These are phyloP conservation scores for Volucella inanis DNA, from an alignment of 2,888 invertebrate species.

Conservation along the genomic window DNA sequence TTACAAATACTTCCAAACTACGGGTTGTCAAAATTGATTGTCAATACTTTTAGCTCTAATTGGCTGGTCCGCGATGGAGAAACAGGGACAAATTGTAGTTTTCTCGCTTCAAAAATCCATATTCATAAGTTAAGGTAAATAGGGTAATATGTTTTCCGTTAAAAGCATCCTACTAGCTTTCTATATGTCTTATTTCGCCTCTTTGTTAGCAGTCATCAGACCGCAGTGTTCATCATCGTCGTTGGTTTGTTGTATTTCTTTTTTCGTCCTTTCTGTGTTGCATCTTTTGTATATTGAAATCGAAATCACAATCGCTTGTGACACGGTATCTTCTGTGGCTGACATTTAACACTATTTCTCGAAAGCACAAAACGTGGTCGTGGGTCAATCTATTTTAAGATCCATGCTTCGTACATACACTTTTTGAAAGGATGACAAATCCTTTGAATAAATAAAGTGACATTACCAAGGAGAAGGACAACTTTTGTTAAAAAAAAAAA, in stretches of 20 bases:
- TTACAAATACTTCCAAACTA: too few relatives aligned
- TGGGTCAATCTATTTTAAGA: slow-evolving; percentile 64
- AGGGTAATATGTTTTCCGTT: too few relatives aligned
- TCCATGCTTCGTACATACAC: neutral
- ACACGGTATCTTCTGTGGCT: slow-evolving; percentile 64
- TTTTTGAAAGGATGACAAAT: slow-evolving; percentile 16
- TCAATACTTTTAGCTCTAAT: too few relatives aligned
- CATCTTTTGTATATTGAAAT: slow-evolving; percentile 64
- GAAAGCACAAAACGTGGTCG: slow-evolving; percentile 55
- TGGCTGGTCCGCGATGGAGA: too few relatives aligned
- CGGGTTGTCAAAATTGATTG: too few relatives aligned
- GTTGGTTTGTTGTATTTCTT: neutral
- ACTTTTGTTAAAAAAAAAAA: neutral
- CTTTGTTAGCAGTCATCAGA: slow-evolving; percentile 22
- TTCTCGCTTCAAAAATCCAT: too few relatives aligned
- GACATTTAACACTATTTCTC: slow-evolving; percentile 71
- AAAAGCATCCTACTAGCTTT: neutral
- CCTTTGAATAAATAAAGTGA: slow-evolving; percentile 26
- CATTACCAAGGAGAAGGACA: neutral
- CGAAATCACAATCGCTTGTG: slow-evolving; percentile 63
- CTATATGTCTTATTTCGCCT: neutral
- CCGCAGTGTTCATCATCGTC: slow-evolving; percentile 51
- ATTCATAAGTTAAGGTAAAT: too few relatives aligned
- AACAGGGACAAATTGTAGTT: too few relatives aligned
- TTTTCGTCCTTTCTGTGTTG: slow-evolving; percentile 31